These are phyloP conservation scores for Erpornis zantholeuca DNA, from an alignment of 2,113 vertebrate genomes.

Conservation along the genomic window DNA sequence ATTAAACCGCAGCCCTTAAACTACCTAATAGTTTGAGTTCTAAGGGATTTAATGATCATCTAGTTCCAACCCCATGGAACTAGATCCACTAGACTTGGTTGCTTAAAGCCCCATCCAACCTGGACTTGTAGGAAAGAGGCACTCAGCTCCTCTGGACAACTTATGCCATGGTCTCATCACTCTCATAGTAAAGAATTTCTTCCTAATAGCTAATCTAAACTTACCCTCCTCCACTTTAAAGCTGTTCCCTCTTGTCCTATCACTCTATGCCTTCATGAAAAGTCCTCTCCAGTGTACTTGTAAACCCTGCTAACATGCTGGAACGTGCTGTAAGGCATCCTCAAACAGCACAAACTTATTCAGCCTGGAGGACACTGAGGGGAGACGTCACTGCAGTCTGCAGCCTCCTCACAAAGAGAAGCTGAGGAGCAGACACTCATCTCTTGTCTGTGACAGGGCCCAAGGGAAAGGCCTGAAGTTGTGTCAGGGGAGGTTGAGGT, in stretches of 20 bases:
- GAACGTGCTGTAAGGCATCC: background rate
- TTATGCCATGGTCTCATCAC: background rate
- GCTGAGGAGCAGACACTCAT: background rate
- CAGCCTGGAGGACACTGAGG: too few relatives aligned
- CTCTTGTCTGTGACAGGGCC: background rate
- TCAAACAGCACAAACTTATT: background rate
- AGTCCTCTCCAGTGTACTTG: background rate
- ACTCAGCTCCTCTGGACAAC: background rate
- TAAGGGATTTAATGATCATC: background rate
- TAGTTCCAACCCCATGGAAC: background rate
- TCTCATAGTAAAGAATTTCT: background rate
- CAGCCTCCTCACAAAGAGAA: background rate
- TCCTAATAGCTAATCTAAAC: background rate
- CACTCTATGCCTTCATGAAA: background rate
- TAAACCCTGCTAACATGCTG: background rate
- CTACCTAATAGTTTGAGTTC: background rate
- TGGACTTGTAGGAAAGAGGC: background rate
- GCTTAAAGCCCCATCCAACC: background rate
- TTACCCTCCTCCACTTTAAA: background rate
- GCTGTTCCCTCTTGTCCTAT: background rate
- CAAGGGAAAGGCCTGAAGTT: background rate
- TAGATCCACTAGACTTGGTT: background rate
- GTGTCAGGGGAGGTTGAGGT: background rate
- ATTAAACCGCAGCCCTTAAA: background rate
- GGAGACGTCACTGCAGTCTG: background rate